Percentiles rank a stretch among this genome's conserved stretches.
Conservation (phyloP, 2,888 invertebrate species). For the Cheilosia vernalis region DNA sequence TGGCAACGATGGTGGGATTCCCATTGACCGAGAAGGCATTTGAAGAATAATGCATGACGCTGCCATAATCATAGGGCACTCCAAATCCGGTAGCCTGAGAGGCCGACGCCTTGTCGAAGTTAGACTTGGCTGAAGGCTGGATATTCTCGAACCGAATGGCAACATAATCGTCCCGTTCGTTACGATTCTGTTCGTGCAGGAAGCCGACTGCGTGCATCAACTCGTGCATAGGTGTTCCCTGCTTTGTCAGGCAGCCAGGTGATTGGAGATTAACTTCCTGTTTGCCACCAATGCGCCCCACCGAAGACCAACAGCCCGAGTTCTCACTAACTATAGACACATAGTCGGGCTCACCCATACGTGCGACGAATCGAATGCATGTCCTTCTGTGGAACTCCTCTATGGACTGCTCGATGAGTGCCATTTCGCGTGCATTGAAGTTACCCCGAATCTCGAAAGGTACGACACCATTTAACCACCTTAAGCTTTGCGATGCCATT, state of each 20-base stretch:
- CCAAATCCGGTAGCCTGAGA: constrained; percentile 86
- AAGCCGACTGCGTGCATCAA: constrained; percentile 92
- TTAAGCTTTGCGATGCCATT: constrained; percentile 84
- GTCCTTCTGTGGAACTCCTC: constrained; percentile 90
- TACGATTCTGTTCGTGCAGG: constrained; percentile 92
- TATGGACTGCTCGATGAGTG: constrained; percentile 88
- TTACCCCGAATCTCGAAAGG: constrained; percentile 88
- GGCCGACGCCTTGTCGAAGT: constrained; percentile 88
- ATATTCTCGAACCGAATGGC: constrained; percentile 88
- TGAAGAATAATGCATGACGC: constrained; percentile 93
- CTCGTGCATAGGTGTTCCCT: constrained; percentile 91
- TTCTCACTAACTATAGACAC: constrained; percentile 87
- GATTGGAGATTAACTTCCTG: constrained; percentile 89
- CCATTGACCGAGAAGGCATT: constrained; percentile 90
- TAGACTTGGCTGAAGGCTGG: constrained; percentile 86
- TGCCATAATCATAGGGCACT: constrained; percentile 90
- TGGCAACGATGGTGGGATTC: constrained; percentile 88
- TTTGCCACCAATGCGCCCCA: constrained; percentile 87
- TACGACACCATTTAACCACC: constrained; percentile 88
- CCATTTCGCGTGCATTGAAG: constrained; percentile 86
- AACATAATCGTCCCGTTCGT: constrained; percentile 89
- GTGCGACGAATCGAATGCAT: constrained; percentile 89
- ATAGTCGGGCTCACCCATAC: constrained; percentile 87
- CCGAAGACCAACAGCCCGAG: constrained; percentile 92
- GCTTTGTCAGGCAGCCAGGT: constrained; percentile 88